Percentiles rank a stretch among this genome's conserved stretches.
phyloP scores from a whole-genome alignment of 2,888 invertebrate species.

The Limenitis camilla region DNA sequence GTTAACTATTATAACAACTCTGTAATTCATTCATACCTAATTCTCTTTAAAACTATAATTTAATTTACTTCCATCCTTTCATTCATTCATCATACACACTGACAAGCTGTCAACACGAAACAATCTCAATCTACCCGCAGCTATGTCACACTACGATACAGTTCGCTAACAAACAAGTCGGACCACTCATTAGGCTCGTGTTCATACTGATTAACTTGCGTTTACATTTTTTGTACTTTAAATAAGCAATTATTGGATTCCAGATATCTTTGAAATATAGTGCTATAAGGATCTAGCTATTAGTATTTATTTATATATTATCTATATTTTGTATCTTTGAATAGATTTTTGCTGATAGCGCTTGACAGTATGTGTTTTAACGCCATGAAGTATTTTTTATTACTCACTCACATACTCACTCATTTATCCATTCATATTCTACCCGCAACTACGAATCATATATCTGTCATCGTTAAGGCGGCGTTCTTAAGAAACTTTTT shows the following conservation, averaged over 20 bases:
- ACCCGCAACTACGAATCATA: too few species aligned
- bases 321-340: background rate
- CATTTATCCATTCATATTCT: too few species aligned
- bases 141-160: slow-evolving; percentile 11
- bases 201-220: slow-evolving; percentile 7
- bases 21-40: too few species aligned
- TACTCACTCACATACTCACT: too few species aligned
- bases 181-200: slow-evolving; percentile 14
- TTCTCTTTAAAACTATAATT: slow-evolving; percentile 14
- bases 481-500: too few species aligned
- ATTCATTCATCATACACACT: background rate
- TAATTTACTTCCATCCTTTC: slow-evolving; percentile 7
- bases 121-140: slow-evolving; percentile 11
- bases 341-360: too few species aligned
- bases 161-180: slow-evolving; percentile 18
- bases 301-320: background rate
- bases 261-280: slow-evolving; percentile 4
- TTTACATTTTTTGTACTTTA: slow-evolving; percentile 1
- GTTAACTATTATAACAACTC: too few species aligned
- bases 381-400: too few species aligned
- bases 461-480: too few species aligned
- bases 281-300: background rate
- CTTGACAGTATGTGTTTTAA: too few species aligned
- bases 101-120: slow-evolving; percentile 17
- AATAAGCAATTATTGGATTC: slow-evolving; percentile 8